Evolutionary conservation across 2,888 invertebrate species (phyloP).

Genomic region (Cataglyphis albicans): DNA sequence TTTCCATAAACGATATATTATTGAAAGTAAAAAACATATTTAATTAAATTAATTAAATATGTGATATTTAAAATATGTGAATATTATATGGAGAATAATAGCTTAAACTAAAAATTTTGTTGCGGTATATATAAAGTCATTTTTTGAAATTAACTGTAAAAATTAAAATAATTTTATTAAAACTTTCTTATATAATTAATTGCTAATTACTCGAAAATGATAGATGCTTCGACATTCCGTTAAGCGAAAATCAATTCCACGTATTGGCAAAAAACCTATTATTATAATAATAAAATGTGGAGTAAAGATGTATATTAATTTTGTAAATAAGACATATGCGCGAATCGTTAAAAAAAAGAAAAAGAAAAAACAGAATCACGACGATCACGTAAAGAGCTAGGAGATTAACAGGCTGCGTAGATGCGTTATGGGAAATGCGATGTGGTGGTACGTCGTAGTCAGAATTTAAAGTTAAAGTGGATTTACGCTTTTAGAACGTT

Average conservation of each 20-base stretch:
- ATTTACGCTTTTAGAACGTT: slow-evolving; percentile 36
- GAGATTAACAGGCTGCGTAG: slow-evolving; percentile 31
- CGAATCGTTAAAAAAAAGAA: background rate
- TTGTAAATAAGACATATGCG: background rate
- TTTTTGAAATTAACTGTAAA: too few species aligned
- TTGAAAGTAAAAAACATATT: background rate
- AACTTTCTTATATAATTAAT: background rate
- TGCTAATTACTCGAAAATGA: background rate
- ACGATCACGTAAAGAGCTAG: background rate
- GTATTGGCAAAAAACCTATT: background rate
- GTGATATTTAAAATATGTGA: background rate
- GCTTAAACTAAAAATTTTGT: background rate
- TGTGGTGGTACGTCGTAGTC: slow-evolving; percentile 14
- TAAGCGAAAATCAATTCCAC: background rate
- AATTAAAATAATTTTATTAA: too few species aligned
- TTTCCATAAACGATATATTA: slow-evolving; percentile 2
- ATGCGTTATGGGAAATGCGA: background rate
- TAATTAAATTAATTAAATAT: background rate
- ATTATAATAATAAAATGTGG: background rate
- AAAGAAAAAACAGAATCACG: background rate
- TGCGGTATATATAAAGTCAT: background rate
- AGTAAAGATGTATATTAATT: background rate
- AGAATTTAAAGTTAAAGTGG: slow-evolving; percentile 40
- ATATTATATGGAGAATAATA: background rate
- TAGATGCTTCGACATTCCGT: background rate